phyloP scores from a whole-genome alignment of 2,888 invertebrate species.

The Leptogaster cylindrica region DNA sequence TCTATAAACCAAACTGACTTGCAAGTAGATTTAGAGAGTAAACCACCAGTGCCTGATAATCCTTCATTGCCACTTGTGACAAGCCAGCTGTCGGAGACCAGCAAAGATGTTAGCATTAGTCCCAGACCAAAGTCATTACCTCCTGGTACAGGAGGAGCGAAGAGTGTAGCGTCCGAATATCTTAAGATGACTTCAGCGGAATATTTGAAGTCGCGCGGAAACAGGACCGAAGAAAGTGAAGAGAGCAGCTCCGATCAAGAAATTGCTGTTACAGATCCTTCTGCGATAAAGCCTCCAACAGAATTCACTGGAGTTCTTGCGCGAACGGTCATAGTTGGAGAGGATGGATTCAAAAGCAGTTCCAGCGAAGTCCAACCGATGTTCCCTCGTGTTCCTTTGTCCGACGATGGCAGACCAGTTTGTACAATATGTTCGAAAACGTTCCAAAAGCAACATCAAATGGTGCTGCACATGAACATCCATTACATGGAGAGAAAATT shows the following conservation, averaged over 20 bases:
- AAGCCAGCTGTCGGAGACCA: not conserved
- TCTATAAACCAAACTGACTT: constrained; percentile 1
- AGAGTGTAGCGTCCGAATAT: constrained; percentile 71
- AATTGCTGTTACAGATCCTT: constrained; percentile 38
- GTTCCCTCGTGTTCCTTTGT: constrained; percentile 64
- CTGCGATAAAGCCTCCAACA: constrained; percentile 48
- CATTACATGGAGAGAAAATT: constrained; percentile 94
- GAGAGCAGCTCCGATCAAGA: constrained; percentile 51
- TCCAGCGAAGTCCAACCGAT: constrained; percentile 59
- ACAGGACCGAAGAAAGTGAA: constrained; percentile 48
- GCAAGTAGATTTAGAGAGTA: constrained; percentile 16
- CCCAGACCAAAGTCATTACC: constrained; percentile 34
- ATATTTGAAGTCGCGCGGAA: constrained; percentile 38
- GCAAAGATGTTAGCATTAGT: constrained; percentile 1
- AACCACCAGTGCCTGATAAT: constrained; percentile 1
- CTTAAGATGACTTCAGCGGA: constrained; percentile 66
- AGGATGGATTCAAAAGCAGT: constrained; percentile 68
- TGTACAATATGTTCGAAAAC: constrained; percentile 90
- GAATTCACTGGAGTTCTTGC: constrained; percentile 58
- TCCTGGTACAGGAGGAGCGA: constrained; percentile 62
- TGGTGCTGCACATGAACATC: constrained; percentile 91
- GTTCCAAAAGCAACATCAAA: constrained; percentile 89
- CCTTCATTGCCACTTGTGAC: not conserved
- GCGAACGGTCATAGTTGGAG: constrained; percentile 66
- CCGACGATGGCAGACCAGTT: constrained; percentile 77